Evolutionary conservation across 2,888 invertebrate species (phyloP), one percentile per base, ranked within the genome.

Genomic region (Mimumesa dahlbomi): DNA sequence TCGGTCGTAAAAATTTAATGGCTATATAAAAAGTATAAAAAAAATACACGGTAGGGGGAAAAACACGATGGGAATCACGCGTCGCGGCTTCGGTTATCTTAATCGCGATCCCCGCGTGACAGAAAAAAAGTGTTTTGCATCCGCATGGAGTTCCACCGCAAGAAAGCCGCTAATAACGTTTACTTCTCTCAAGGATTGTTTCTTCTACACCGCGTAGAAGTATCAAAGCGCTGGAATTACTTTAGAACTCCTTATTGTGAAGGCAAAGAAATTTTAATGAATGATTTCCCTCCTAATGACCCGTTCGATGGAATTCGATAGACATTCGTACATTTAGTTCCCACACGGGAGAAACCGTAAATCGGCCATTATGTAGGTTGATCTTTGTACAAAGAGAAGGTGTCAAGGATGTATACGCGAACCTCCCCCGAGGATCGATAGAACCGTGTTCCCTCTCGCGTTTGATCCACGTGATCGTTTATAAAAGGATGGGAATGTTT

Each of bases 351-450:
- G 49, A 42, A 50, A 36, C 16, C 29, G 48, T 58, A 42, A 57
- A 49, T 43, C 42, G 42, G 31, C 34, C 64, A 68, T 70, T 66
- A 77, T 70, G 46, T 74, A 50, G 75, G 74, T 74, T 66, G 78
- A 59, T 64, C 63, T 67, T 64, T 45, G 29, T 21, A 18, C 42
- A 67, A 53, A 68, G 53, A 18, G 67, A 77, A 45, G 52, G 57
- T 80, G 78, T 78, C 80, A 78, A 78, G 80, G 80, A 80, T 80
- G 57, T 40, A 31, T 22, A 50, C 57, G 61, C 62, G 29, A 46
- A 59, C 38, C 36, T 42, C 21, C 38, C 18, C 25, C 34, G 46
- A 42, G 54, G 56, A 69, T 76, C 76, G 53, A 79, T 79, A 79
- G 34, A 14, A 50, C 46, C 22, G 40, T n/a, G n/a, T 42, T 53